Conservation (phyloP, 2,113 vertebrate genomes). For the Carassius carassius region DNA sequence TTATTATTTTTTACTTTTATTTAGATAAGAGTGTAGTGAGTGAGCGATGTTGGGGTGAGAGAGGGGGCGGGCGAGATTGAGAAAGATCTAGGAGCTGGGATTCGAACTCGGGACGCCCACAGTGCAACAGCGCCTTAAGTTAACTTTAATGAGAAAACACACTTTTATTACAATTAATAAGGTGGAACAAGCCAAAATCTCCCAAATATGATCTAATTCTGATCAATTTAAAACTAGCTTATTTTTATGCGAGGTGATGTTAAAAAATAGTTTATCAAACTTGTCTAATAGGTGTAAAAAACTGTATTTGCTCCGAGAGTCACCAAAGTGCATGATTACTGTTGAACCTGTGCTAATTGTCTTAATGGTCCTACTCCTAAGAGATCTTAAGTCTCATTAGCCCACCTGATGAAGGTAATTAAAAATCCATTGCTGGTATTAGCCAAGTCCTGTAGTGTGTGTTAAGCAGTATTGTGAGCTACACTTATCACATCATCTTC, state of each 20-base stretch:
- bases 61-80: too few species aligned
- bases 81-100: too few species aligned
- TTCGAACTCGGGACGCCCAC: too few species aligned
- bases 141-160: background rate
- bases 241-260: background rate
- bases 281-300: background rate
- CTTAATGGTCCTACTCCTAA: background rate
- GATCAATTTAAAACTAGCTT: background rate
- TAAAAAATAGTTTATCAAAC: background rate
- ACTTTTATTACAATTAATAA: background rate
- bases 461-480: background rate
- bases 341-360: conserved; percentile 5
- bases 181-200: background rate
- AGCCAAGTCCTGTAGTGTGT: background rate
- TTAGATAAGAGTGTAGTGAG: too few species aligned
- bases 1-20: too few species aligned
- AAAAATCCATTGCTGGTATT: conserved; percentile 31
- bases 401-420: conserved; percentile 43
- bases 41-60: too few species aligned
- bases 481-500: background rate
- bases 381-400: conserved; percentile 25
- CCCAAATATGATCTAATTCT: background rate
- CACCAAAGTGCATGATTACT: conserved; percentile 1
- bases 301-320: background rate
- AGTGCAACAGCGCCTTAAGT: too few species aligned